Percentiles rank a stretch among this genome's conserved stretches.
Evolutionary conservation across 2,888 invertebrate genomes (phyloP).

Genomic region (Lasioglossum zephyrum): DNA sequence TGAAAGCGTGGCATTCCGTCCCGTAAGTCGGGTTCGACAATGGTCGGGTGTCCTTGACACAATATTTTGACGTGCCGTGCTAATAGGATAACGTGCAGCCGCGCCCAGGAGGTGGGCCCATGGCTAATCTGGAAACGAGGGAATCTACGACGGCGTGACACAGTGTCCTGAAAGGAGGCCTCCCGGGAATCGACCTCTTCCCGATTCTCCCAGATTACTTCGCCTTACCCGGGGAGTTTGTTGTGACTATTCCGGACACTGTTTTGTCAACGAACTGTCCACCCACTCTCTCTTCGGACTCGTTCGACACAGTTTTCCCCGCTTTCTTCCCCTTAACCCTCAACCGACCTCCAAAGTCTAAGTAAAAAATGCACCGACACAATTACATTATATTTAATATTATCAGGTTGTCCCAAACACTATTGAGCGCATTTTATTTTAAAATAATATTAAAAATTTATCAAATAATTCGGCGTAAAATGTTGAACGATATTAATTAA

Average conservation of each 20-base stretch:
- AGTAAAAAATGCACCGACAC: background rate
- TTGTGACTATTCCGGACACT: slow-evolving; percentile 63
- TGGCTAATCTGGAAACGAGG: slow-evolving; percentile 51
- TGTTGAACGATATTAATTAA: too few species aligned
- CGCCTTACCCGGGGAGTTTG: slow-evolving; percentile 63
- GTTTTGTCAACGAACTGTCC: slow-evolving; percentile 66
- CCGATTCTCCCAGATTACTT: slow-evolving; percentile 43
- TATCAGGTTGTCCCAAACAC: too few species aligned
- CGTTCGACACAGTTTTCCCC: background rate
- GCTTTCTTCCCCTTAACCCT: background rate
- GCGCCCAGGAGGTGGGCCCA: slow-evolving; percentile 41
- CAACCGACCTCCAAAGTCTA: background rate
- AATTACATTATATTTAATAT: too few species aligned
- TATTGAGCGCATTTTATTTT: too few species aligned
- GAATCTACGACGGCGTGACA: slow-evolving; percentile 49
- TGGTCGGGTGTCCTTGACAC: slow-evolving; percentile 76
- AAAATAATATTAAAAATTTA: too few species aligned
- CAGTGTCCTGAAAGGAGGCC: slow-evolving; percentile 58
- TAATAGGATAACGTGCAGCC: slow-evolving; percentile 45
- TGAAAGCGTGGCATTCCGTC: background rate
- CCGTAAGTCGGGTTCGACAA: slow-evolving; percentile 21
- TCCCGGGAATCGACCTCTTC: slow-evolving; percentile 48
- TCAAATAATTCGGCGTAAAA: too few species aligned
- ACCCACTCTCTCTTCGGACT: slow-evolving; percentile 29
- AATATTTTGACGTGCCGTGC: slow-evolving; percentile 77